A percentile compares a stretch with the other conserved stretches of the same genome.
phyloP scores from a whole-genome alignment of 2,888 invertebrate genomes.

The Cheilosia urbana region DNA sequence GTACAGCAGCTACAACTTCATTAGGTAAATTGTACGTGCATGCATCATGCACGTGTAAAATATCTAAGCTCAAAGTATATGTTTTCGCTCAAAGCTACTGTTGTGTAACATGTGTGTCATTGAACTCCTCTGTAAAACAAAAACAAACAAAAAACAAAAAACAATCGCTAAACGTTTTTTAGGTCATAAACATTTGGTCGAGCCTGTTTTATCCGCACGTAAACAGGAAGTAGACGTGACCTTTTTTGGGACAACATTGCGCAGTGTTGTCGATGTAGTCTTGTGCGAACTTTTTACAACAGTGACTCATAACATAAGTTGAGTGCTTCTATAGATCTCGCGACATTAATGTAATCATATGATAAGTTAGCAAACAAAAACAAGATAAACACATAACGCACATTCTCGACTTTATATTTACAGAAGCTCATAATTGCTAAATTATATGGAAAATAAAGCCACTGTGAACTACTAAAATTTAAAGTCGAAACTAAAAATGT shows the following conservation, averaged over 20 bases:
- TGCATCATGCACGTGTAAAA: neutral
- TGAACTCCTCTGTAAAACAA: conserved; percentile 1
- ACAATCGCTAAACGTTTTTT: conserved; percentile 3
- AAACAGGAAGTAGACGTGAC: conserved; percentile 35
- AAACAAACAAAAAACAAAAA: no score
- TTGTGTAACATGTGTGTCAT: neutral
- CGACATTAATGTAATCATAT: neutral
- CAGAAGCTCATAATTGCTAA: no score
- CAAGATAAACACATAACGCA: neutral
- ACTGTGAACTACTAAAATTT: no score
- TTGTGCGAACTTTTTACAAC: neutral
- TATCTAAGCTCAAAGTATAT: neutral
- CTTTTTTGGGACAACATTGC: conserved; percentile 24
- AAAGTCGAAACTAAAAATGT: no score
- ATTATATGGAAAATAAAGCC: no score
- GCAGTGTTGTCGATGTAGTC: conserved; percentile 4
- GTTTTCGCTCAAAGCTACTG: neutral
- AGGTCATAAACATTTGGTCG: conserved; percentile 23
- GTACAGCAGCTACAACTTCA: conserved; percentile 7
- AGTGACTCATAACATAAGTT: conserved; percentile 19
- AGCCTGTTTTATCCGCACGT: conserved; percentile 16
- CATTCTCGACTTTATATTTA: no score
- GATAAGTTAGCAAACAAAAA: neutral
- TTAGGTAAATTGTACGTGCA: neutral
- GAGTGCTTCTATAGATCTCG: neutral